A percentile compares a stretch with the other conserved stretches of the same genome.
Conservation (phyloP, 2,888 invertebrate species). For the Parnassius apollo region DNA sequence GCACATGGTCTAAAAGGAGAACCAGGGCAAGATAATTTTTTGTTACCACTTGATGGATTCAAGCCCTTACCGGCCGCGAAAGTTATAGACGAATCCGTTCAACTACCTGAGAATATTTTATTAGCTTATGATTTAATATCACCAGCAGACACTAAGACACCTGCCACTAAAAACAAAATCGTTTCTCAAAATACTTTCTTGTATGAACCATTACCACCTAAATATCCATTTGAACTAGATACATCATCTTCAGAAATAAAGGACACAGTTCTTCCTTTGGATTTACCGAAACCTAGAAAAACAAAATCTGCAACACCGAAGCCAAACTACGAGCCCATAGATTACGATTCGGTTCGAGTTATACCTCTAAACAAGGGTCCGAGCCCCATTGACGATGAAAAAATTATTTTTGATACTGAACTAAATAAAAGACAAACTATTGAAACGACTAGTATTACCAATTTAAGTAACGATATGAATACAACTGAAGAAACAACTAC, state of each 20-base stretch:
- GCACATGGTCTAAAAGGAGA: constrained; percentile 64
- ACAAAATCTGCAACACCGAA: constrained; percentile 45
- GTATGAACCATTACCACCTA: constrained; percentile 63
- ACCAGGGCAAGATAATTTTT: constrained; percentile 63
- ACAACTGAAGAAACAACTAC: constrained; percentile 34
- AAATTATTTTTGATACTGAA: constrained; percentile 45
- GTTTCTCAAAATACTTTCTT: constrained; percentile 54
- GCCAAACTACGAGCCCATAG: constrained; percentile 61
- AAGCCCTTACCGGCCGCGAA: constrained; percentile 69
- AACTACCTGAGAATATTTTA: constrained; percentile 70
- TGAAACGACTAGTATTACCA: constrained; percentile 36
- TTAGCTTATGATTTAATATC: constrained; percentile 67
- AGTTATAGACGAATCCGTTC: constrained; percentile 62
- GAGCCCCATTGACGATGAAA: constrained; percentile 55
- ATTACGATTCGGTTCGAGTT: constrained; percentile 69
- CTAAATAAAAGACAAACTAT: constrained; percentile 63
- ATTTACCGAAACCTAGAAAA: constrained; percentile 57
- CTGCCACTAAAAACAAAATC: constrained; percentile 38
- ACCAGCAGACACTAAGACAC: constrained; percentile 45
- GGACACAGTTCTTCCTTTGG: constrained; percentile 56
- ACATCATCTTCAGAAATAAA: constrained; percentile 64
- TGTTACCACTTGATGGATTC: constrained; percentile 70
- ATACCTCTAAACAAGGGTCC: constrained; percentile 67
- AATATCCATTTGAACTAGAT: constrained; percentile 64
- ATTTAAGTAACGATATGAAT: constrained; percentile 35